Evolutionary conservation across 1,140 invertebrate genomes (phyloP), one percentile per base, ranked within the genome.

Genomic region (Caerostris darwini): DNA sequence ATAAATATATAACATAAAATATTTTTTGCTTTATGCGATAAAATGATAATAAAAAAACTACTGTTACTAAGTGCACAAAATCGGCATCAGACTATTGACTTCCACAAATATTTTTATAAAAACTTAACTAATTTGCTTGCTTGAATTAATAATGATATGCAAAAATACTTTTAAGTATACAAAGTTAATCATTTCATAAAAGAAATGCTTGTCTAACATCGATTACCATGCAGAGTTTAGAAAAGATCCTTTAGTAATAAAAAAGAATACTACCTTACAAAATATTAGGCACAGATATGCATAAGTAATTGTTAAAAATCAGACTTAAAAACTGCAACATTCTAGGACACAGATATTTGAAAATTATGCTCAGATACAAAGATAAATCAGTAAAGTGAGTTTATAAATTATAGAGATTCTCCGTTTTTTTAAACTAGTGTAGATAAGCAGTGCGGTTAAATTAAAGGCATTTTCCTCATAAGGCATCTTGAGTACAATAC

Each of bases 111-210:
- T 50, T 34, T 10, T 53, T 77, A 77, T 12, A 77, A 77, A 77
- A 34, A 77, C 34, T 77, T 50, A 77, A 77, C 71, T 77, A 77
- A 77, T 53, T 5, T 67, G 71, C 34, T 77, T 77, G 71, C 71
- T 50, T 10, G 71, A 77, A 12, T 34, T 34, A 34, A 34, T 85
- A 19, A 67, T 34, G 14, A 12, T 91, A 91, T 77, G 69, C 57
- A 91, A 91, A 91, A 91, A 91, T 91, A 91, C 89, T 91, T 88
- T 90, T 34, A 77, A 91, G 61, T 81, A 81, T 91, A 91, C 19
- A 77, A 91, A 91, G 50, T 34, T 91, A 17, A n/a, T 12, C 54
- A 77, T 61, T 19, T 57, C 59, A 14, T 88, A 19, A 64, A 50
- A 88, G 64, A 90, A 71, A 77, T 77, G 89, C 71, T 91, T 56